Percentiles rank a stretch among this genome's conserved stretches.
Conservation (phyloP, 2,797 vertebrate species). For the Pseudotriccus pelzelni region DNA sequence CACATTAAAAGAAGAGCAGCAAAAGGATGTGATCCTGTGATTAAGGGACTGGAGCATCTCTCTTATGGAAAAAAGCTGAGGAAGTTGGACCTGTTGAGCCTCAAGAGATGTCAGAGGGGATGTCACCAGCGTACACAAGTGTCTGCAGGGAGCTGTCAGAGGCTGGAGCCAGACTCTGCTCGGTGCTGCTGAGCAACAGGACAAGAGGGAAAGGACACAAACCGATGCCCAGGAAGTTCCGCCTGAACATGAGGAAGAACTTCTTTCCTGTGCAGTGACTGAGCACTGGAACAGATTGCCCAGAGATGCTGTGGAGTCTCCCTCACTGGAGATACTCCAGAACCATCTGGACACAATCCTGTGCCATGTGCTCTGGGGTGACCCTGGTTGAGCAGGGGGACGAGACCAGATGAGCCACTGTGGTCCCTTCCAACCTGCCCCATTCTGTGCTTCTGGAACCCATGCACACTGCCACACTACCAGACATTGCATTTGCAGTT, state of each 20-base stretch:
- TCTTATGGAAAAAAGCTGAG: not conserved
- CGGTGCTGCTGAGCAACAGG: too few species aligned
- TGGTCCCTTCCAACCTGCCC: not conserved
- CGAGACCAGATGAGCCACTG: not conserved
- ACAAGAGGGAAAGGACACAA: not conserved
- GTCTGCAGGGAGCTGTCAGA: not conserved
- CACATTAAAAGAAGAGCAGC: not conserved
- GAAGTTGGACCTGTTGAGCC: not conserved
- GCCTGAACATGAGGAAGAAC: not conserved
- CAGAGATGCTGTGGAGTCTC: not conserved
- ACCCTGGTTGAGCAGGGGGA: not conserved
- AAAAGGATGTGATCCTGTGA: not conserved
- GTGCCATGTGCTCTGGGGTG: not conserved
- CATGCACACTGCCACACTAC: not conserved
- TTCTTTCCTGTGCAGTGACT: not conserved
- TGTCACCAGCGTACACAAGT: not conserved
- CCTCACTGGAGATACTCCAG: not conserved
- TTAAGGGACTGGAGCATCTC: not conserved
- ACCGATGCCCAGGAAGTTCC: not conserved
- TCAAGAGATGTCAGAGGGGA: not conserved
- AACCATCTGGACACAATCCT: not conserved
- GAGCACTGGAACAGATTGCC: not conserved
- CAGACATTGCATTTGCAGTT: not conserved
- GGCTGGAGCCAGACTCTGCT: not conserved
- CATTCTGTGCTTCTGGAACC: not conserved